Evolutionary conservation across 2,113 vertebrate genomes (phyloP), one percentile per base, ranked within the genome.

Genomic region (Emydocephalus ijimae): DNA sequence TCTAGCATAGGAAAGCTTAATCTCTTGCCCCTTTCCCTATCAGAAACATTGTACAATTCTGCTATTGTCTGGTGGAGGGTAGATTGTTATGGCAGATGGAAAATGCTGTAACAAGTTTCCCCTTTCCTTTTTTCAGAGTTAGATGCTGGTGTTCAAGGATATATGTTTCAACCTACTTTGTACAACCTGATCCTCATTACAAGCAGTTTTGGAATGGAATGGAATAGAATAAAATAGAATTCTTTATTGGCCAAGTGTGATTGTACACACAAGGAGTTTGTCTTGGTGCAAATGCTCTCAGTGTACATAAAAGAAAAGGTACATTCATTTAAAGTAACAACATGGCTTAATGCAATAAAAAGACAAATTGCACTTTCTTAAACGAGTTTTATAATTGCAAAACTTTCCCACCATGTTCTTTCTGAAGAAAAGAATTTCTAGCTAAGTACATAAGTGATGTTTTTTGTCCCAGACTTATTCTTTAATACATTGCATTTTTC

Each of bases 31-130:
- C 7, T 20, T 81, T 81, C 9, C 34, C 74, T 43, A 43, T 43
- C 74, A 81, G 34, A 81, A 20, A 3, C 18, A 43, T 43, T 81
- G 7, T 21, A 81, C 34, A 43, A 81, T 92, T 94, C 92, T 24
- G 93, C 96, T 95, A 95, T 94, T 96, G 96, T 96, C 96, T 94
- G 11, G 95, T 95, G 96, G 94, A 52, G n/a, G 0, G 0, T 94
- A 92, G 5, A 57, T 94, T 96, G 95, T 96, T 96, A 90, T 96
- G 96, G 96, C 96, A 97, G 96, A 96, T 97, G 97, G 96, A 97
- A 97, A 97, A 92, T 96, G 95, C 96, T 96, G 96, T 95, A 94
- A 96, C 29, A 69, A 91, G 87, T 94, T 95, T 96, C 94, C 95
- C 93, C 94, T 97, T 96, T 96, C 21, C 4, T 91, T 88, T 95